Evolutionary conservation across 2,888 invertebrate species (phyloP).

Genomic region (Yponomeuta plumbellus): DNA sequence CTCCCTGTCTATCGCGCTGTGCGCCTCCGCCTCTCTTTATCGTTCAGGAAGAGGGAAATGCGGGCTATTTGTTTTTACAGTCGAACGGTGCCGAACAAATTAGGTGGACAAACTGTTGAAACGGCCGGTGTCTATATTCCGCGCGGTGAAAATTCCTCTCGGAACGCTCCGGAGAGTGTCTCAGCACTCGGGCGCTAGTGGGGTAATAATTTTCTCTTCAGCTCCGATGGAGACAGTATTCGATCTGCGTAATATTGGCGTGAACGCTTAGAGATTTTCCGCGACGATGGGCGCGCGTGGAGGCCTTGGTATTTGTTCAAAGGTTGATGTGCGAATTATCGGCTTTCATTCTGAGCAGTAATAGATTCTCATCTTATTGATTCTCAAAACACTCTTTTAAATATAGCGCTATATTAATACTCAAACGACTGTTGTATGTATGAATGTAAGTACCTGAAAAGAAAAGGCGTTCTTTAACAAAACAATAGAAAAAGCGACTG

Average conservation of each 20-base stretch:
- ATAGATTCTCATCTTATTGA: neutral
- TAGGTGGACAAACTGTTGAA: constrained; percentile 76
- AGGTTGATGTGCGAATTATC: constrained; percentile 20
- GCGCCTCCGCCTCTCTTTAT: constrained; percentile 59
- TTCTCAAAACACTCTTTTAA: neutral
- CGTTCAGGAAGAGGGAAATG: constrained; percentile 55
- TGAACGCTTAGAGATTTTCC: constrained; percentile 43
- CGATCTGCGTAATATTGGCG: constrained; percentile 56
- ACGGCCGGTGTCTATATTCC: constrained; percentile 71
- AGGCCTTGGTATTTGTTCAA: constrained; percentile 2
- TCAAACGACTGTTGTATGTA: neutral
- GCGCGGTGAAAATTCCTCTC: constrained; percentile 61
- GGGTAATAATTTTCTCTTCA: constrained; percentile 64
- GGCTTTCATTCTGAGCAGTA: neutral
- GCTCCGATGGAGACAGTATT: constrained; percentile 45
- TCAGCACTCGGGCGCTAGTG: constrained; percentile 54
- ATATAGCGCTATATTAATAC: neutral
- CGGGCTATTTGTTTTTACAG: constrained; percentile 74
- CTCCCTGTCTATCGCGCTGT: constrained; percentile 48
- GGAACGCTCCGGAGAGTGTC: constrained; percentile 57
- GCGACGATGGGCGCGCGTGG: constrained; percentile 8
- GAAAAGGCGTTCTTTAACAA: neutral
- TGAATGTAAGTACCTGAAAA: neutral
- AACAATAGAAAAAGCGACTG: constrained; percentile 18
- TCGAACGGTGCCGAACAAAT: constrained; percentile 72